Evolutionary conservation across 53 echinoderm and acorn worm genomes (phyloP).

Genomic region (Patiria pectinifera): DNA sequence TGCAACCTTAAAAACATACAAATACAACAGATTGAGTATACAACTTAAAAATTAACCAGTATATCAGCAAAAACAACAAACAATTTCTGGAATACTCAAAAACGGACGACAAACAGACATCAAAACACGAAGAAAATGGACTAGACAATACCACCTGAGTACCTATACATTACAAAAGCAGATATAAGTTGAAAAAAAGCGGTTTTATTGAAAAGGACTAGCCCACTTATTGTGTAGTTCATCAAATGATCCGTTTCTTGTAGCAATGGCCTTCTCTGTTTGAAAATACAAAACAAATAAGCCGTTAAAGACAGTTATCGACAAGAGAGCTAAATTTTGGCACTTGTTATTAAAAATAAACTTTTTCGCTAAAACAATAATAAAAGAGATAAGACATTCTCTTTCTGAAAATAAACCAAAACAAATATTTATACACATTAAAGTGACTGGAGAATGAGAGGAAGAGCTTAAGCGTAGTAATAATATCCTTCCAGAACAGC

Average conservation of each 20-base stretch:
- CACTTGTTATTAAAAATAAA: background rate
- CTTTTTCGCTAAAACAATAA: background rate
- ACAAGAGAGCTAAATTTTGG: background rate
- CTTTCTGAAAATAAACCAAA: background rate
- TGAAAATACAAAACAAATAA: conserved; percentile 5
- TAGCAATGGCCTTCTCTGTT: conserved; percentile 11
- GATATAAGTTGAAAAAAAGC: background rate
- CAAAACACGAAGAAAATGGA: background rate
- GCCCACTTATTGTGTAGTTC: background rate
- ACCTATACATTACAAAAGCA: conserved; percentile 5
- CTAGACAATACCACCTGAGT: conserved; percentile 6
- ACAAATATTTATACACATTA: background rate
- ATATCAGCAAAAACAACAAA: no score
- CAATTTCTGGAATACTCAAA: no score
- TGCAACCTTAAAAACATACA: no score
- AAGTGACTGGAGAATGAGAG: conserved; percentile 1
- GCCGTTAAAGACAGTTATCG: background rate
- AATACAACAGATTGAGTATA: no score
- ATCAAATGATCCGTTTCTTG: background rate
- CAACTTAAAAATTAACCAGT: no score
- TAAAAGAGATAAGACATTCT: background rate
- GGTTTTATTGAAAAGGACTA: background rate
- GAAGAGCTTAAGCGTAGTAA: background rate
- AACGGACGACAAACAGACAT: no score
- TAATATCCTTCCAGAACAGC: no score